Base-by-base conservation (phyloP, 2,888 invertebrate genomes). In the Epistrophe grossulariae region DNA sequence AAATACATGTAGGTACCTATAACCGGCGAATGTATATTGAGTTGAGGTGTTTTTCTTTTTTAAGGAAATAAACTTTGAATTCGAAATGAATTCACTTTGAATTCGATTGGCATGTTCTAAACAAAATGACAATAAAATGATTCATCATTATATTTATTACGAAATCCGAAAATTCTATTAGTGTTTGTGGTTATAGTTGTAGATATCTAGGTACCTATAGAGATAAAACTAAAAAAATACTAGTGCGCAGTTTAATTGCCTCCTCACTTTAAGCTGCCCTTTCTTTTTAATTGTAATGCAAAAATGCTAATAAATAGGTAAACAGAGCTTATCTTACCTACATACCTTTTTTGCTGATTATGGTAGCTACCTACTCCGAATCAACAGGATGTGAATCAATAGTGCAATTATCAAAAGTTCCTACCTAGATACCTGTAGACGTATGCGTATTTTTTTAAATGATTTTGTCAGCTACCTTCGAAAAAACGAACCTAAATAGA, bases 11-110 rank as follows among this genome's bases (percentile, higher is more conserved):
- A 52, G n/a, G n/a, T 40, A n/a, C 50, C 59, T 7, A n/a, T n/a
- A 19, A 40, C 55, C 70, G 55, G 70, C 40, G 13, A 70, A 55
- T 55, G 40, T 70, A 10, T 40, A 35, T 24, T 10, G 6, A 70
- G n/a, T 64, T 64, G 64, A 50, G 35, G 13, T 40, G 40, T 55
- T 28, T 40, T 52, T 40, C 52, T 24, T 38, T 24, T 24, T 52
- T 28, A 11, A 70, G 17, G 50, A 68, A 68, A 50, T 50, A 68
- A 35, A 38, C 13, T n/a, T 45, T 17, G 64, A 45, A 45, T 28
- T 64, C n/a, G 9, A 9, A 35, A 38, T 11, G 13, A 59, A 35
- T 59, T 59, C 11, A 40, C 9, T 13, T 19, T 38, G 17, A 60
- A 13, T 35, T 15, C 66, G 35, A 68, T 68, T 50, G 50, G 9